Conservation (phyloP, 2,888 invertebrate genomes). For the Steinernema carpocapsae region DNA sequence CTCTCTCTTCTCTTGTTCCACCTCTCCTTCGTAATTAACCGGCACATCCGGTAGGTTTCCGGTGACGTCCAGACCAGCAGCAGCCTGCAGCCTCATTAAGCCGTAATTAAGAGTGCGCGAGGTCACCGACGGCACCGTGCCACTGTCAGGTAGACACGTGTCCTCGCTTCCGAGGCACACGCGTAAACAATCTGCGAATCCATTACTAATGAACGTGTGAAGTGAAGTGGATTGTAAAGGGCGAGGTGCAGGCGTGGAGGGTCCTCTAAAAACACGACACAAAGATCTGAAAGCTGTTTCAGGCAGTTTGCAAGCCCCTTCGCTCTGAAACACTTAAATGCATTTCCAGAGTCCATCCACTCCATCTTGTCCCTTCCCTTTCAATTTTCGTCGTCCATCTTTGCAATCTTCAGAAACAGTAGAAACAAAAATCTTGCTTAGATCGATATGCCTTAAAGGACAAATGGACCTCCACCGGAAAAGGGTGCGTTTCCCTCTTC, state of each 20-base stretch:
- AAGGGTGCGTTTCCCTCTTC: constrained; percentile 9
- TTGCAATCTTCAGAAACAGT: not conserved
- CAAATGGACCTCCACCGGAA: constrained; percentile 22
- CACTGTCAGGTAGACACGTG: constrained; percentile 31
- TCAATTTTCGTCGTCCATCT: not conserved
- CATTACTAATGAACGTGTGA: constrained; percentile 33
- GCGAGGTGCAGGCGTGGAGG: too few species aligned
- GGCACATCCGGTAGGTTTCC: not conserved
- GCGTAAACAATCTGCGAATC: not conserved
- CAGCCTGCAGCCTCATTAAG: constrained; percentile 30
- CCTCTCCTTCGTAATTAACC: constrained; percentile 4
- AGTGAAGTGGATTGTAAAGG: not conserved
- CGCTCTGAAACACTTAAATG: too few species aligned
- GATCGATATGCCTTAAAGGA: constrained; percentile 22
- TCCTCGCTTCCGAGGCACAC: not conserved
- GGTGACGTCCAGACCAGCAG: too few species aligned
- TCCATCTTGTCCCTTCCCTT: too few species aligned
- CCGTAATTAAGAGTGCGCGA: constrained; percentile 32
- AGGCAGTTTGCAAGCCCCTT: too few species aligned
- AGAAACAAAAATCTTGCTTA: too few species aligned
- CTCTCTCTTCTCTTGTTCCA: not conserved
- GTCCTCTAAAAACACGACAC: too few species aligned
- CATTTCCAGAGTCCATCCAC: too few species aligned
- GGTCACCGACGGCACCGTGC: constrained; percentile 27
- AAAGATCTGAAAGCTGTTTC: too few species aligned